Base-by-base conservation (phyloP, 2,888 invertebrate species). In the Graphium colonna region DNA sequence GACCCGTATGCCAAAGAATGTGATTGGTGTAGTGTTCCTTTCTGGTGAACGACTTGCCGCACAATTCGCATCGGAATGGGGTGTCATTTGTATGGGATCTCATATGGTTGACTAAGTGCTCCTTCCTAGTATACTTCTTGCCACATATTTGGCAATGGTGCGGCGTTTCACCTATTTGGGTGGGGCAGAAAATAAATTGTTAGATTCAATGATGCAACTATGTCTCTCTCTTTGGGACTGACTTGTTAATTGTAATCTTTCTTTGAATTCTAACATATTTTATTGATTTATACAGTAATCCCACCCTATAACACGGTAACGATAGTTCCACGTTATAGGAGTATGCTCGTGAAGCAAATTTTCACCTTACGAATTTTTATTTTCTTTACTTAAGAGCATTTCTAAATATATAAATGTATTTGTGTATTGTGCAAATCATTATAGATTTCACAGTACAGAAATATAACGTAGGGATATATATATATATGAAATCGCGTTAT, bases 21-120 rank as follows among this genome's bases (percentile, higher is more conserved):
- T 96, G 95, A 91, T 95, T 95, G 92, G 94, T 95, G 90, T 95
- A 95, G 86, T 96, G 96, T 89, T 96, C 96, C 90, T 96, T 96
- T 77, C 96, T 92, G 57, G 95, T 95, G 83, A 96, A 96, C 64
- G 95, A 94, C 88, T 96, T 96, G 80, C 95, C 95, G 86, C 96
- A 96, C 75, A 95, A 94, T 79, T 95, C 95, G 82, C 96, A 96
- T 73, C 95, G 92, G 86, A 95, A 95, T 57, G 96, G 96, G 56
- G 96, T 95, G 82, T 96, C 96, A 76, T 96, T 95, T 61, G 95
- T 96, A 80, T 96, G 96, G 58, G 95, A 95, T 67, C 96, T 92
- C 94, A 96, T 94, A 86, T 96, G 96, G 86, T 96, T 96, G 69
- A 94, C 94, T 79, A 96, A 92, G 88, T 96, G 96, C 85, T 96